These are phyloP conservation scores for Oncorhynchus gorbuscha DNA, from an alignment of 2,113 vertebrate species.

Conservation along the genomic window DNA sequence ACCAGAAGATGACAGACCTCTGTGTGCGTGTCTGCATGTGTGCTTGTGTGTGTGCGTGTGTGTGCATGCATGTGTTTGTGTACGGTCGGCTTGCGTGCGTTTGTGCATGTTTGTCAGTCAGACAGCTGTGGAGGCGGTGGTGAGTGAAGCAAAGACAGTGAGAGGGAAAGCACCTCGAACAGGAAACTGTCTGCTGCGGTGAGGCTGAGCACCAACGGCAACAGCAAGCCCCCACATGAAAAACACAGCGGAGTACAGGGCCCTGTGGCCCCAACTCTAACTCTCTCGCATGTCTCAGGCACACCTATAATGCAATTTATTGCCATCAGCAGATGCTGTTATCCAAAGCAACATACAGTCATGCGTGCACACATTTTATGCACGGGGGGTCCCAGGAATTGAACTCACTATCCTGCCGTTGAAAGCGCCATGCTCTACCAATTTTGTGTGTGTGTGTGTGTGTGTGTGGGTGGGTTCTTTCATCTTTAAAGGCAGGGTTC, in stretches of 20 bases:
- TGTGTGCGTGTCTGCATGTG: conserved; percentile 25
- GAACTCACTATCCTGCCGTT: too few species aligned
- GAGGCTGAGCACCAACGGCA: conserved; percentile 14
- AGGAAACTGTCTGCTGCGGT: conserved; percentile 43
- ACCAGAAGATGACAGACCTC: conserved; percentile 1
- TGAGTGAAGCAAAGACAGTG: background rate
- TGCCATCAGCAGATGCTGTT: too few species aligned
- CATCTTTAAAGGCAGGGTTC: too few species aligned
- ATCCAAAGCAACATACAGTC: too few species aligned
- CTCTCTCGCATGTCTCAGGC: background rate
- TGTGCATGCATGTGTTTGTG: background rate
- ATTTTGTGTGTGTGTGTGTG: too few species aligned
- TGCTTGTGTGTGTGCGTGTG: conserved; percentile 8
- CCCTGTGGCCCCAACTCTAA: conserved; percentile 4
- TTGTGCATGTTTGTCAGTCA: conserved; percentile 3
- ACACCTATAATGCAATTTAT: background rate
- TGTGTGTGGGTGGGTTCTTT: too few species aligned
- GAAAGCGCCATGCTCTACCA: too few species aligned
- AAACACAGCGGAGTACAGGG: background rate
- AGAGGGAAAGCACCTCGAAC: conserved; percentile 34
- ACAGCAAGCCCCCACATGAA: conserved; percentile 36
- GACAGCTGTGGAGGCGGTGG: conserved; percentile 32
- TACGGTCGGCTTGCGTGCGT: conserved; percentile 2
- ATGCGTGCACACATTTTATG: too few species aligned
- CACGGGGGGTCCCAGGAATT: too few species aligned